Conservation (phyloP, 2,888 invertebrate genomes). For the Prenolepis imparis region DNA sequence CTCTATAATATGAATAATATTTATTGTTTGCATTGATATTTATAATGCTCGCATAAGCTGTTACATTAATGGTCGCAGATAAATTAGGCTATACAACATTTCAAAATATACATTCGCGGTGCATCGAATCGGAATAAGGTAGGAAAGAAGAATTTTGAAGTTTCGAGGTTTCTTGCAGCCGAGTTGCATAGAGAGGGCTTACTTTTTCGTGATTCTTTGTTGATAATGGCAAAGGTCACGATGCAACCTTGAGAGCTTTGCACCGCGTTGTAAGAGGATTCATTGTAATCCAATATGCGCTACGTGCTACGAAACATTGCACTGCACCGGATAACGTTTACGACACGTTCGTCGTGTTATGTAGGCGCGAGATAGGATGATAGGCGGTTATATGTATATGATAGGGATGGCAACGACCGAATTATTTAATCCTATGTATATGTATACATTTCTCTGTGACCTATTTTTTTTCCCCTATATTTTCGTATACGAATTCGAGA, state of each 20-base stretch:
- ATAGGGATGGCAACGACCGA: conserved; percentile 7
- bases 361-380: conserved; percentile 57
- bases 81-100: conserved; percentile 6
- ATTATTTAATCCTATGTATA: conserved; percentile 21
- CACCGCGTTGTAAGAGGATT: conserved; percentile 82
- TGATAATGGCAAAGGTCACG: conserved; percentile 75
- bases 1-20: neutral
- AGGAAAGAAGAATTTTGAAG: neutral
- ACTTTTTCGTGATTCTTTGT: conserved; percentile 54
- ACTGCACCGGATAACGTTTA: conserved; percentile 52
- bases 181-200: conserved; percentile 25
- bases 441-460: conserved; percentile 7
- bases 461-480: neutral
- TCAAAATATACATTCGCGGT: conserved; percentile 9
- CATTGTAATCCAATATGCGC: conserved; percentile 82
- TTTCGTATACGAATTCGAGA: conserved; percentile 23
- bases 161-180: conserved; percentile 2
- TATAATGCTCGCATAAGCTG: neutral
- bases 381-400: conserved; percentile 41
- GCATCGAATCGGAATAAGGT: conserved; percentile 16
- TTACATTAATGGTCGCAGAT: neutral
- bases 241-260: conserved; percentile 74
- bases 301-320: conserved; percentile 73
- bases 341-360: conserved; percentile 58
- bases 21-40: conserved; percentile 12